Percentiles rank a stretch among this genome's conserved stretches.
Evolutionary conservation across 2,888 invertebrate genomes (phyloP).

Genomic region (Thereva nobilitata): DNA sequence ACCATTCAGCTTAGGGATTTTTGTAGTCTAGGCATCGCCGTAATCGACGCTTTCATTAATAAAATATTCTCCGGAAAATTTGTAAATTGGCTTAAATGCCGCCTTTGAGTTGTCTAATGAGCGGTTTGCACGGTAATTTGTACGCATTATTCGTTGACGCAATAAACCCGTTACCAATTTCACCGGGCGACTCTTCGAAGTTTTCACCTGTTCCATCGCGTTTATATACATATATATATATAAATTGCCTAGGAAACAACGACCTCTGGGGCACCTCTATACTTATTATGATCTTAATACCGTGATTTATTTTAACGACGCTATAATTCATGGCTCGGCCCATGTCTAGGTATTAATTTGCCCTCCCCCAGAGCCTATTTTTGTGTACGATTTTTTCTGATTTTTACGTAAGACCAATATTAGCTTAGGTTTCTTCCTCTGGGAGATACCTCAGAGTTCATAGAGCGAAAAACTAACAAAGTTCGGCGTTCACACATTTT

Average conservation of each 20-base stretch:
- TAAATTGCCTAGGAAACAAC: not conserved
- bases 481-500: too few species aligned
- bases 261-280: not conserved
- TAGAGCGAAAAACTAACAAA: too few species aligned
- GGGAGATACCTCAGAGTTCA: too few species aligned
- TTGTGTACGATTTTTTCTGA: constrained; percentile 2
- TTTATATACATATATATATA: too few species aligned
- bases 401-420: not conserved
- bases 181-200: not conserved
- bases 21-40: not conserved
- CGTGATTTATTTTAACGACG: constrained; percentile 25
- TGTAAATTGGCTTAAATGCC: constrained; percentile 14
- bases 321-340: constrained; percentile 21
- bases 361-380: constrained; percentile 21
- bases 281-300: constrained; percentile 10
- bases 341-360: constrained; percentile 13
- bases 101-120: constrained; percentile 12
- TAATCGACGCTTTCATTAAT: constrained; percentile 6
- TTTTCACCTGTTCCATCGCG: constrained; percentile 23
- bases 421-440: too few species aligned
- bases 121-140: constrained; percentile 23
- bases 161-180: constrained; percentile 20
- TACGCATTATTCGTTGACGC: constrained; percentile 20
- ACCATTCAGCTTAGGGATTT: constrained; percentile 2
- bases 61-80: constrained; percentile 23